Conservation (phyloP, 1,140 invertebrate species). For the Coptotermes formosanus region DNA sequence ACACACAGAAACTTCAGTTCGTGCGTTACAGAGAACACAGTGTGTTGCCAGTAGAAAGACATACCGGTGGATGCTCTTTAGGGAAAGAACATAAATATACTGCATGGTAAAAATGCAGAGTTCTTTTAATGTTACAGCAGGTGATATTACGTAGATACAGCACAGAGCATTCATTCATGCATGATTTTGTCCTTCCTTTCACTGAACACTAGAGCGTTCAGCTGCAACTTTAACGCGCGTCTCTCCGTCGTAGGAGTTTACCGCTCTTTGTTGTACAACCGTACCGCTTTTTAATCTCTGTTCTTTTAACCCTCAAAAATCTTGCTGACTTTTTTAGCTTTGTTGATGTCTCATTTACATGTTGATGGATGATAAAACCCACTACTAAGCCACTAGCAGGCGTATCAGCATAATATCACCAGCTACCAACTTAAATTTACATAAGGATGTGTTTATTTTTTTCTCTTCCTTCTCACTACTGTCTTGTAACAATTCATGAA, state of each 20-base stretch:
- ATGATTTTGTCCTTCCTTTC: neutral
- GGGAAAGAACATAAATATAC: too few species aligned
- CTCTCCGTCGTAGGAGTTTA: neutral
- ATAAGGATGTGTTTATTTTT: constrained; percentile 4
- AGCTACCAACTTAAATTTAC: constrained; percentile 3
- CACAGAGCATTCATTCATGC: neutral
- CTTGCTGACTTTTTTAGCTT: constrained; percentile 16
- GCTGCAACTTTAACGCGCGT: neutral
- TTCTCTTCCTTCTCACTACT: too few species aligned
- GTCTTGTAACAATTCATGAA: neutral
- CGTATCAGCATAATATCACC: constrained; percentile 8
- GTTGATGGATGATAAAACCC: constrained; percentile 18
- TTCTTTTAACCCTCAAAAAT: constrained; percentile 17
- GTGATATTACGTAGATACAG: too few species aligned
- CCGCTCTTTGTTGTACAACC: neutral
- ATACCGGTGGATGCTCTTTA: too few species aligned
- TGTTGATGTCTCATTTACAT: constrained; percentile 16
- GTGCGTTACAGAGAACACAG: too few species aligned
- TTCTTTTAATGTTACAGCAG: too few species aligned
- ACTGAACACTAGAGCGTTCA: neutral
- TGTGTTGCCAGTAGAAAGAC: too few species aligned
- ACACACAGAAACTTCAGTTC: too few species aligned
- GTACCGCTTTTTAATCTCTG: neutral
- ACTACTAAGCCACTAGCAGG: constrained; percentile 4
- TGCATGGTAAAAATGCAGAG: too few species aligned